Evolutionary conservation across 2,888 invertebrate genomes (phyloP), one percentile per base, ranked within the genome.

Genomic region (Tetranychus piercei): DNA sequence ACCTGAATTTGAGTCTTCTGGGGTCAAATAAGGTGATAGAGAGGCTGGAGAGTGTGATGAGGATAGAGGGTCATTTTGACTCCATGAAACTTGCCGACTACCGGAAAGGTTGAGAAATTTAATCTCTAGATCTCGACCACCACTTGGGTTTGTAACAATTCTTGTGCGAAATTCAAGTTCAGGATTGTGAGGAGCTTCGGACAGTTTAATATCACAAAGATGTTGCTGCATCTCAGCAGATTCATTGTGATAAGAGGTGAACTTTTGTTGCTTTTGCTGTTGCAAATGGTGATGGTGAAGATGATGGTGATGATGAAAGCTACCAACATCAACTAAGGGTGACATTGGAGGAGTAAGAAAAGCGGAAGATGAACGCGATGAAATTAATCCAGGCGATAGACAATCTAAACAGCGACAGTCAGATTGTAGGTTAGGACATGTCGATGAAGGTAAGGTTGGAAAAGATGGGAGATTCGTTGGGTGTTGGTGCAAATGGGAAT

Each of bases 71-170:
- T 7, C 18, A 22, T 70, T 70, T n/a, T 43, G 22, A 70, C 22
- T 18, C 23, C 70, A 43, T 18, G 43, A 70, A 18, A 20, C 1
- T 22, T 20, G 43, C 18, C 43, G n/a, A 20, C 23, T 70, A 43
- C 70, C 18, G 22, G 18, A 43, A 43, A 70, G 43, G 15, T 55
- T 55, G 15, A 55, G 55, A 55, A 90, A 88, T 82, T 88, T 89
- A 79, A 90, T 90, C 83, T 90, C 89, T 81, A 90, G 83, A 82
- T 89, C 90, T 77, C 89, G 85, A 81, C 89, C 89, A 71, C 89
- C 89, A 81, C 89, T 43, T 79, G 87, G 86, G 71, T 89, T 89
- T 44, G 89, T 89, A 78, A 90, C 88, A 79, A 90, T 90, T 81
- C 89, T 88, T 64, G 89, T 89, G 55, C 89, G 88, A 76, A 89